Percentiles rank a stretch among this genome's conserved stretches.
phyloP scores from a whole-genome alignment of 2,888 invertebrate species.

The Pheosia gnoma region DNA sequence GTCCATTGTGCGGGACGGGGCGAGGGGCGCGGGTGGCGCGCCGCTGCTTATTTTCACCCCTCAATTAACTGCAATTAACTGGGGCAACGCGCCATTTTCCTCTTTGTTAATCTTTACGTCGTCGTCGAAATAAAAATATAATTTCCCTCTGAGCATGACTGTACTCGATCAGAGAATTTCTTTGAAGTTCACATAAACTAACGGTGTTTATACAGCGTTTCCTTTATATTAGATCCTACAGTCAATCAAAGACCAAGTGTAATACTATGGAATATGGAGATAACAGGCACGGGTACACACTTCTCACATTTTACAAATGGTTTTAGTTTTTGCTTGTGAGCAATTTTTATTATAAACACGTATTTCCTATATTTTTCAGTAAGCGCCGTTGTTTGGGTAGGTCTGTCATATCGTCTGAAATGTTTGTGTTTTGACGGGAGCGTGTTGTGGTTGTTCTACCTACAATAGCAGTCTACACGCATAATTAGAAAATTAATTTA shows the following conservation, averaged over 20 bases:
- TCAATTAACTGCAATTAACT: slow-evolving; percentile 53
- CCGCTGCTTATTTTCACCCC: slow-evolving; percentile 48
- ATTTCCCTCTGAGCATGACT: slow-evolving; percentile 14
- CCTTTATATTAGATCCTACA: no score
- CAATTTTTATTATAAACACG: background rate
- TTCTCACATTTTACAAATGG: no score
- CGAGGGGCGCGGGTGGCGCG: background rate
- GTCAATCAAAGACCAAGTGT: no score
- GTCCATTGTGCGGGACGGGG: slow-evolving; percentile 30
- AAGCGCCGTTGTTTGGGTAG: background rate
- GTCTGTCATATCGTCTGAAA: background rate
- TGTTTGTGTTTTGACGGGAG: background rate
- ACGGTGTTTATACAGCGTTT: no score
- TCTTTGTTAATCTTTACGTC: slow-evolving; percentile 21
- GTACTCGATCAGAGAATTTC: background rate
- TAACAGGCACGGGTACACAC: no score
- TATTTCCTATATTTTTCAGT: background rate
- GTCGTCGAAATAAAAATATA: slow-evolving; percentile 16
- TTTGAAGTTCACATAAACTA: no score
- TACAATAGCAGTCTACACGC: background rate
- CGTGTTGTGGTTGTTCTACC: background rate
- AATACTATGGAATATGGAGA: no score
- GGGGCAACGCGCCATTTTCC: slow-evolving; percentile 43
- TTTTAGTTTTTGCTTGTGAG: background rate
- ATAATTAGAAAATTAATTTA: background rate